Conservation (phyloP, 2,888 invertebrate genomes). For the Rhodophaea formosa region DNA sequence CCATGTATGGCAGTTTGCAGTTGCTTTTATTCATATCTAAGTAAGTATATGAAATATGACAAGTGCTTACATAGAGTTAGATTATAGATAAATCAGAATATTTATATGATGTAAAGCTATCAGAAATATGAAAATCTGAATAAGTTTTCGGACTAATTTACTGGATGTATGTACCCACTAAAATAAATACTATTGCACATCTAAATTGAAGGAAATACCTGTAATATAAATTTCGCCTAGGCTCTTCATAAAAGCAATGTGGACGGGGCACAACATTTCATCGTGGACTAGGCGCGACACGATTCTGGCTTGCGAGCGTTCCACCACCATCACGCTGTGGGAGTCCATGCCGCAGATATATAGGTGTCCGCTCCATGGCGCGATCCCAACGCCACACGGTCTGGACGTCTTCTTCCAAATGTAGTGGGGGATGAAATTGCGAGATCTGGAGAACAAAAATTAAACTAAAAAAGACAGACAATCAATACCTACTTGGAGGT, state of each 20-base stretch:
- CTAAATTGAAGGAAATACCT: conserved; percentile 49
- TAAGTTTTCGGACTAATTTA: no score
- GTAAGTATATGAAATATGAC: no score
- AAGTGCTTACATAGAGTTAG: no score
- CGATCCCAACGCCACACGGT: conserved; percentile 85
- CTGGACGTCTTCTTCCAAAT: conserved; percentile 81
- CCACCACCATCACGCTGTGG: conserved; percentile 79
- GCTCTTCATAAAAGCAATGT: conserved; percentile 80
- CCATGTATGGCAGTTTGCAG: no score
- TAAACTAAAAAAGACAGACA: no score
- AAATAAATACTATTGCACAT: background rate
- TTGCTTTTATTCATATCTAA: no score
- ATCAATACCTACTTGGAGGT: no score
- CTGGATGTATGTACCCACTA: no score
- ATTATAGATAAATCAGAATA: no score
- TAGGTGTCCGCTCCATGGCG: conserved; percentile 82
- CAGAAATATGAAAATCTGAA: no score
- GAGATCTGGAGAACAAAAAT: conserved; percentile 67
- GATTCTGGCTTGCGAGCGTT: conserved; percentile 72
- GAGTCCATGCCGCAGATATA: conserved; percentile 86
- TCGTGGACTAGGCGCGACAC: conserved; percentile 74
- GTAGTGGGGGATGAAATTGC: conserved; percentile 77
- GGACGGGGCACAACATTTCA: conserved; percentile 83
- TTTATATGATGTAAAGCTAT: no score
- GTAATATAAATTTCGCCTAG: conserved; percentile 82